Base-by-base conservation (phyloP, 2,888 invertebrate genomes). In the Argyresthia goedartella region DNA sequence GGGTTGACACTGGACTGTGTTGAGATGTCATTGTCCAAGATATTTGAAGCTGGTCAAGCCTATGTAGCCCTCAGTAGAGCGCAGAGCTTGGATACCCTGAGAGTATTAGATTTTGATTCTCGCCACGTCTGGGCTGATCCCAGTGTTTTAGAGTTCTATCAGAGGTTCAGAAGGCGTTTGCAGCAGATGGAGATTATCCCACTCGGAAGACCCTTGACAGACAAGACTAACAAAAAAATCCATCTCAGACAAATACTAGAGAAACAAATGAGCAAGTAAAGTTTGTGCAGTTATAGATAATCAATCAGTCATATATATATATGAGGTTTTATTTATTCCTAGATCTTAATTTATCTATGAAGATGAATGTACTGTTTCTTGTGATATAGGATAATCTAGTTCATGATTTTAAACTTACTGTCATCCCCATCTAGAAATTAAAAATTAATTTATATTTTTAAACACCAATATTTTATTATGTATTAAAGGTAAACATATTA, bases 21-120 rank as follows among this genome's bases (percentile, higher is more conserved):
- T 0, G 97, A 98, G 82, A 96, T 98, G 92, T 95, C 96, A 7
- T 77, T 98, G 50, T 90, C 92, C 0, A 91, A 94, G 66, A 97
- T 97, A 41, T 98, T 98, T 81, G 97, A 98, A 82, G 93, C 95
- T 39, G 98, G 98, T 0, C 98, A 98, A 80, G 96, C 98, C 0
- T 98, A 98, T 79, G 98, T 98, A 0, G 98, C 98, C 0, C 77
- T 98, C 8, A 97, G 97, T 11, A 89, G 98, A 58, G 97, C 98
- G 9, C 93, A 95, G 67, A 96, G 94, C 67, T 86, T 98, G 50
- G 89, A 94, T 52, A 92, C 94, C 2, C 84, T 98, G n/a, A 81
- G 96, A 56, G 93, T 98, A 39, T 73, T 97, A 52, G 96, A 97
- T 76, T 97, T 98, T 81, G 92, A 93, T 69, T 87, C 91, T 0